Conservation (phyloP, 2,797 vertebrate genomes). For the Discoglossus pictus region DNA sequence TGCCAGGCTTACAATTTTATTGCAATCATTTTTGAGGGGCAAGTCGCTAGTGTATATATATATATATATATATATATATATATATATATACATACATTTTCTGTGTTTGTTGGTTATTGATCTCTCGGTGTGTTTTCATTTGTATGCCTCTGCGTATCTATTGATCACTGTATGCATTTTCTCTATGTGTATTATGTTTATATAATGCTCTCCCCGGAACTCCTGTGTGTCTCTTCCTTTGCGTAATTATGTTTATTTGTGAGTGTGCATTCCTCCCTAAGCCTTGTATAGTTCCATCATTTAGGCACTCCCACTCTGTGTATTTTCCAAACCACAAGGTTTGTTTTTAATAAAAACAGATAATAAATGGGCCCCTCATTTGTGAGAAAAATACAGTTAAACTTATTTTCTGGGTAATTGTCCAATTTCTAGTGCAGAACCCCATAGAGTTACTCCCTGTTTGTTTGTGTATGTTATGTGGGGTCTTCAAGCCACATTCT, state of each 20-base stretch:
- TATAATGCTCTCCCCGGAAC: not conserved
- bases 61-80: too few species aligned
- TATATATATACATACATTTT: too few species aligned
- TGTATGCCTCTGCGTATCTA: not conserved
- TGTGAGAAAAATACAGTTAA: slow-evolving; percentile 24
- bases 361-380: slow-evolving; percentile 29
- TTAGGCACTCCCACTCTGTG: not conserved
- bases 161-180: not conserved
- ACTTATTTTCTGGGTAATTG: slow-evolving; percentile 34
- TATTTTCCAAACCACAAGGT: slow-evolving; percentile 29
- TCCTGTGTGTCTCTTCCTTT: slow-evolving; percentile 3
- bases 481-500: too few species aligned
- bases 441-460: too few species aligned
- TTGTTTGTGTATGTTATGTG: too few species aligned
- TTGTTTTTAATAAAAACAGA: slow-evolving; percentile 34
- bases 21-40: too few species aligned
- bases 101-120: too few species aligned
- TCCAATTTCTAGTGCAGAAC: too few species aligned
- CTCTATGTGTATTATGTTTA: not conserved
- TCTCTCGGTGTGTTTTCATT: too few species aligned
- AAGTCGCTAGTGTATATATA: too few species aligned
- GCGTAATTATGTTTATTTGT: not conserved
- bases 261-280: not conserved
- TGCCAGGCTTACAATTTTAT: too few species aligned
- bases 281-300: slow-evolving; percentile 11